Evolutionary conservation across 2,113 vertebrate genomes (phyloP), one percentile per base, ranked within the genome.

Genomic region (Pseudolaguvia tuberculata): DNA sequence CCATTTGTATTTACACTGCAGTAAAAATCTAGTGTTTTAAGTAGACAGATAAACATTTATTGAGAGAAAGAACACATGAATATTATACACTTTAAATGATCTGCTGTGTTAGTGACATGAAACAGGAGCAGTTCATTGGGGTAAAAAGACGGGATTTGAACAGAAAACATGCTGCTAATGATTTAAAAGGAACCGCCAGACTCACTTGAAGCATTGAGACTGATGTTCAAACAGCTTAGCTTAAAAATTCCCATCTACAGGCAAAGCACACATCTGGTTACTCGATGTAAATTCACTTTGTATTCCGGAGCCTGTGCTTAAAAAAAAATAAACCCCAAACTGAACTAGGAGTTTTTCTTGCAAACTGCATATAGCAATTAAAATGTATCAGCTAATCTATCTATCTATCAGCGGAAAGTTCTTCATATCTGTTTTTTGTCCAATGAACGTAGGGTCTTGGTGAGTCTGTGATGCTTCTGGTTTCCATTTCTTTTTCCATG

Each of bases 401-500:
- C n/a, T n/a, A n/a, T n/a, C n/a, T n/a, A n/a, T n/a, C n/a, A n/a
- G n/a, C n/a, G n/a, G n/a, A n/a, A n/a, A n/a, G n/a, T n/a, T n/a
- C n/a, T n/a, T n/a, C n/a, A n/a, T 27, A 45, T 53, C 52, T 6
- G 73, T 31, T 51, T 75, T 79, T 63, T 31, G 48, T 56, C 67
- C 78, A 72, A 25, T 61, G 69, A 48, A 29, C 27, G 12, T 51
- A 61, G 9, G 55, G 47, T 76, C 48, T 18, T 39, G 9, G 47
- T 15, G 39, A 18, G 61, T 63, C 74, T 65, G 53, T 52, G 57
- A 76, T 76, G 47, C 74, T 59, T 78, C 73, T 45, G 65, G 74
- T 39, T 79, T 52, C 25, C 35, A 53, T 39, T 74, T 53, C 31
- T 74, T 81, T 81, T 83, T 83, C 56, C 72, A 57, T 63, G 59